Evolutionary conservation across 2,888 invertebrate species (phyloP), one percentile per base, ranked within the genome.

Genomic region (Leucophenga montana): DNA sequence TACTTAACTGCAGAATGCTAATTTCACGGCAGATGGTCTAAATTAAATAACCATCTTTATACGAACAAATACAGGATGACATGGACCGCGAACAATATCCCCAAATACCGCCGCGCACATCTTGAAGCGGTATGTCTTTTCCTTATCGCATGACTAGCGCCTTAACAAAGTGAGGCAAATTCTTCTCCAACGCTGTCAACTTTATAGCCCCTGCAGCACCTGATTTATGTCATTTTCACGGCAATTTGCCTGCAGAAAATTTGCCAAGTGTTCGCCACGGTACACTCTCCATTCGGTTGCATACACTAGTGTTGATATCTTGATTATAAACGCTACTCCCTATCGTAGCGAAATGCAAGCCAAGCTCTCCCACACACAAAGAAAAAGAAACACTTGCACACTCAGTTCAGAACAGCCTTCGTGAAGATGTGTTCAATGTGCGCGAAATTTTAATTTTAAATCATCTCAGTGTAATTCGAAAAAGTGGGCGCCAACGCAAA

Each of bases 291-390:
- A 16, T 16, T 2, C 20, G 4, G 18, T 50, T n/a, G 48, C 22
- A n/a, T 27, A 44, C 67, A 18, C 18, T 72, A 72, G 70, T 82
- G 66, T 72, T 73, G 73, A 83, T 76, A 74, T 78, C 80, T 82
- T 81, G 82, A 81, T 81, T 83, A 77, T 73, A 80, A 75, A 82
- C 77, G 75, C 73, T 79, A 80, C 74, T 77, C 70, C 65, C 68
- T 68, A 69, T 22, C 27, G 62, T 65, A 53, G 56, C 50, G 57
- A 69, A 65, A 70, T 70, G 39, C 69, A 71, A 71, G 53, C 66
- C 39, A 44, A 44, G 64, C 56, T 13, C 44, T 14, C 16, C 66
- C 39, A 16, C 65, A 14, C 66, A 22, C 9, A n/a, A 53, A 18
- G 27, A 9, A 9, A 56, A 9, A 9, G 27, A 22, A 53, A 53